phyloP scores from a whole-genome alignment of 2,113 vertebrate species.

The Prionailurus viverrinus region DNA sequence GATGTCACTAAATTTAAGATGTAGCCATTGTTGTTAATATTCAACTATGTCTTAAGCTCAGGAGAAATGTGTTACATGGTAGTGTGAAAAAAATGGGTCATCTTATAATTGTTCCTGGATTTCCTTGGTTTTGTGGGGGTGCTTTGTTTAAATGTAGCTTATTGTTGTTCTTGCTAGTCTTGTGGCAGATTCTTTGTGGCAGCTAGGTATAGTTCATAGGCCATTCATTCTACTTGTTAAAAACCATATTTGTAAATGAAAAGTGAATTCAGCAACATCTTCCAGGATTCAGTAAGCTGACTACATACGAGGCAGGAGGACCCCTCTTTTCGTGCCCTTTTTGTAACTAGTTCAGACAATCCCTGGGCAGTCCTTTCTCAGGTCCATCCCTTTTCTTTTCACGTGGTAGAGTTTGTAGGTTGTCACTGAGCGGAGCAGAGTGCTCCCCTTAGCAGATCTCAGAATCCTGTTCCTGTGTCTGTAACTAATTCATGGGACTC shows the following conservation, averaged over 20 bases:
- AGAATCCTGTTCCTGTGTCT: background rate
- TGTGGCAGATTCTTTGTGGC: background rate
- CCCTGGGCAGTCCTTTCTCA: background rate
- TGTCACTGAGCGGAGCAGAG: background rate
- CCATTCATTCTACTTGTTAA: background rate
- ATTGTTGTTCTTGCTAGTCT: background rate
- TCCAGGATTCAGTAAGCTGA: background rate
- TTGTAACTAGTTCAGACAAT: background rate
- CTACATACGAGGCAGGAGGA: background rate
- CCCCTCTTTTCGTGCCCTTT: background rate
- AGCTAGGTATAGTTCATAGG: background rate
- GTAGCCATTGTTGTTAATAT: constrained; percentile 23
- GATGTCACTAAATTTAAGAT: constrained; percentile 17
- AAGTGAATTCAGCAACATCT: background rate
- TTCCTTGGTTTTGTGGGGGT: background rate
- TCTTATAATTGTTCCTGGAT: constrained; percentile 10
- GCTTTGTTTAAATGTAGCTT: constrained; percentile 1
- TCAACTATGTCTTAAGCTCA: background rate
- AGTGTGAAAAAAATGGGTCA: background rate
- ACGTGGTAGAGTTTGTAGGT: background rate
- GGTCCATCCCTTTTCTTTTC: background rate
- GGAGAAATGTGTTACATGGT: background rate
- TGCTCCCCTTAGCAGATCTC: background rate
- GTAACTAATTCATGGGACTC: background rate
- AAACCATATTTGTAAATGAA: background rate